phyloP scores from a whole-genome alignment of 2,888 invertebrate genomes.

The Dryocosmus kuriphilus region DNA sequence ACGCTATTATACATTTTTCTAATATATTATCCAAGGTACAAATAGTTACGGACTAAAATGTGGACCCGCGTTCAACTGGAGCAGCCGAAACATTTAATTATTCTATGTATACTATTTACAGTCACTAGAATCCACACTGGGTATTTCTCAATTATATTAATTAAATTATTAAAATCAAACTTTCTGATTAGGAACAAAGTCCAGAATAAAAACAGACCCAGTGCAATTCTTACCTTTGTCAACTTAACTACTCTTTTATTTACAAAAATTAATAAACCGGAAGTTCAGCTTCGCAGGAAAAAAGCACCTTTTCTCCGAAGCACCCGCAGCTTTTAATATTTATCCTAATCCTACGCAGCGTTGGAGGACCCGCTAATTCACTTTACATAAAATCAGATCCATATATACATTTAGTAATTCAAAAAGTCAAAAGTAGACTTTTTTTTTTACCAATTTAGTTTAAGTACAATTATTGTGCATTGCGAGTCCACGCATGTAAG shows the following conservation, averaged over 20 bases:
- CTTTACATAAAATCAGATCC: neutral
- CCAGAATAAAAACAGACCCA: neutral
- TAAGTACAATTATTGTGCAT: conserved; percentile 28
- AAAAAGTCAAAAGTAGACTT: neutral
- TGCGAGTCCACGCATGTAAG: conserved; percentile 39
- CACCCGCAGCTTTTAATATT: conserved; percentile 22
- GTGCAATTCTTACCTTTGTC: conserved; percentile 2
- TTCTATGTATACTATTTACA: conserved; percentile 54
- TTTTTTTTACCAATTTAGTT: neutral
- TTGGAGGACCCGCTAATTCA: conserved; percentile 8
- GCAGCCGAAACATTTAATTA: conserved; percentile 47
- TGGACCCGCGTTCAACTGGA: conserved; percentile 52
- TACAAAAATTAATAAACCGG: conserved; percentile 3
- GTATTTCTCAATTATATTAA: conserved; percentile 50
- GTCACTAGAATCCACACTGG: conserved; percentile 53
- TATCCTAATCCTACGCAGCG: neutral
- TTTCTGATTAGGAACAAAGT: neutral
- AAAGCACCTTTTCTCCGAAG: conserved; percentile 31
- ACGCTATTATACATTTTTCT: conserved; percentile 48
- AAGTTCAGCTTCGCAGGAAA: conserved; percentile 21
- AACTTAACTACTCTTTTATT: conserved; percentile 15
- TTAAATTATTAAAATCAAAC: conserved; percentile 17
- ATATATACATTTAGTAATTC: neutral
- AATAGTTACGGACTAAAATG: conserved; percentile 36
- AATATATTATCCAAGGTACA: conserved; percentile 41